Conservation (phyloP, 2,888 invertebrate genomes). For the Hydriomena furcata region DNA sequence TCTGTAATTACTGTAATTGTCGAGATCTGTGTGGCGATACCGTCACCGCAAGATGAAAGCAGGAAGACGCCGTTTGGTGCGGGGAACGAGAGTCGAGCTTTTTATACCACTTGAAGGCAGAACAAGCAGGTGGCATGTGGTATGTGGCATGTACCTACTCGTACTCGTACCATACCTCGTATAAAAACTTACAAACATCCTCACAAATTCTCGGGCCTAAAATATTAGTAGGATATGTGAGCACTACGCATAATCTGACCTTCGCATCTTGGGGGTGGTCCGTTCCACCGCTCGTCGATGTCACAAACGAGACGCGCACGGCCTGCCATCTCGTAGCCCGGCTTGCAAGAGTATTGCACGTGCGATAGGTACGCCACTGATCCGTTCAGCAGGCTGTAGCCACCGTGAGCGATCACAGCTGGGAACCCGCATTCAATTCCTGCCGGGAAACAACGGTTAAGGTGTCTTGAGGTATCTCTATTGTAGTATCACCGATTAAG, state of each 20-base stretch:
- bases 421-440: slow-evolving; percentile 96
- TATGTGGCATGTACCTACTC: no score
- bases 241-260: no score
- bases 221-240: no score
- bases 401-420: slow-evolving; percentile 92
- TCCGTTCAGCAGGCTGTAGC: slow-evolving; percentile 91
- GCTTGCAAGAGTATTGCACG: slow-evolving; percentile 92
- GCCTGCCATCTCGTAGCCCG: slow-evolving; percentile 93
- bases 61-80: slow-evolving; percentile 7
- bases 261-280: slow-evolving; percentile 95
- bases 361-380: slow-evolving; percentile 94
- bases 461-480: no score
- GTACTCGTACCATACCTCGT: no score
- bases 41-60: slow-evolving; percentile 22
- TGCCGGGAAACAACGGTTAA: slow-evolving; percentile 50
- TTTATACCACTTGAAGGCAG: no score
- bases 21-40: slow-evolving; percentile 22
- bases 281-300: slow-evolving; percentile 96
- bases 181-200: no score
- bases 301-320: slow-evolving; percentile 93
- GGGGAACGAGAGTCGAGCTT: background rate
- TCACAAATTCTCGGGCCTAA: no score
- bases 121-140: no score
- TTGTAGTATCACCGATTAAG: no score
- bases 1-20: slow-evolving; percentile 30